These are phyloP conservation scores for Nezara viridula DNA, from an alignment of 2,888 invertebrate species.

Conservation along the genomic window DNA sequence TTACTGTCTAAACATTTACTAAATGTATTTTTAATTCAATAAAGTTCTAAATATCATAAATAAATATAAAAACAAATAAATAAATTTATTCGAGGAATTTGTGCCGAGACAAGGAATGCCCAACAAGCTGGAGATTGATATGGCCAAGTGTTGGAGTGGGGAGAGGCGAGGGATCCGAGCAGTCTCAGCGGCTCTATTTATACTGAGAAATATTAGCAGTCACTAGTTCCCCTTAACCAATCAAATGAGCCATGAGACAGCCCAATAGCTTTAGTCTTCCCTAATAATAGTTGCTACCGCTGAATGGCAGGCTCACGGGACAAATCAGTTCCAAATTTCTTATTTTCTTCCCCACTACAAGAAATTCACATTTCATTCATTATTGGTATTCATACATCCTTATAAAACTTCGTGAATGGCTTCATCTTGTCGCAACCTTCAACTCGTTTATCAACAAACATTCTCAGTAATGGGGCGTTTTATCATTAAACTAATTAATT, in stretches of 20 bases:
- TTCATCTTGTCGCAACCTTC: no score
- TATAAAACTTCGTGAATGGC: no score
- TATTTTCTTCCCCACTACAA: not conserved
- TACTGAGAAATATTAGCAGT: conserved; percentile 46
- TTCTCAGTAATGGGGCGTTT: no score
- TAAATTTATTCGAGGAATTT: not conserved
- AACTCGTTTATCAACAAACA: no score
- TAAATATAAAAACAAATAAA: no score
- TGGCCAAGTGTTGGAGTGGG: not conserved
- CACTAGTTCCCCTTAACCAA: conserved; percentile 39
- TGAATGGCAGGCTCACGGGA: not conserved
- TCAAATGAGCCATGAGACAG: conserved; percentile 41
- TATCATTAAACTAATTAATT: no score
- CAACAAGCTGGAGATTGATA: not conserved
- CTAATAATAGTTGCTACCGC: conserved; percentile 10
- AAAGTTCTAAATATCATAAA: no score
- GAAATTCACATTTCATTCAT: not conserved
- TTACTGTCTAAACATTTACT: no score
- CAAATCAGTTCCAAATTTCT: not conserved
- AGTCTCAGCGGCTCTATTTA: not conserved
- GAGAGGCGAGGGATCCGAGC: not conserved
- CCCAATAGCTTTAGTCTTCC: conserved; percentile 7
- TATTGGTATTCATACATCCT: not conserved
- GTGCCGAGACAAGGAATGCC: not conserved
- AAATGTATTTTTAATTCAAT: no score